phyloP scores from a whole-genome alignment of 2,888 invertebrate genomes.

The Chymomyza caudatula region DNA sequence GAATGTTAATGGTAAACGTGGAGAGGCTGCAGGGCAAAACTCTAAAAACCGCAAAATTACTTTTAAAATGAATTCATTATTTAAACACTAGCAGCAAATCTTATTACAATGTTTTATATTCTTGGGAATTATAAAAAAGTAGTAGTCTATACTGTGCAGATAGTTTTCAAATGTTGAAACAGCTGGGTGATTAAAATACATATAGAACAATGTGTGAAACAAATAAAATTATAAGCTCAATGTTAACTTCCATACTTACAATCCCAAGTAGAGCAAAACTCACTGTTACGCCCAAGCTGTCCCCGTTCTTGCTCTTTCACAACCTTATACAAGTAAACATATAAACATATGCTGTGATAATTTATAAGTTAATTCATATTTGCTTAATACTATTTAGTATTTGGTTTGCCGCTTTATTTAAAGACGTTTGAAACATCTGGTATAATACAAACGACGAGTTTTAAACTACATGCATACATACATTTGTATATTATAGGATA shows the following conservation, averaged over 20 bases:
- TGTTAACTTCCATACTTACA: not conserved
- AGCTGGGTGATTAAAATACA: not conserved
- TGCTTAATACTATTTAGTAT: not conserved
- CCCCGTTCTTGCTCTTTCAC: not conserved
- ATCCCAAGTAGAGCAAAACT: not conserved
- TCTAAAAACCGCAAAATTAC: not conserved
- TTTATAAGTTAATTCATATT: not conserved
- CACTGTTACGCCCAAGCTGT: not conserved
- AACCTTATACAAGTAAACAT: not conserved
- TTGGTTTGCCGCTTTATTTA: not conserved
- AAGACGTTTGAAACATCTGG: not conserved
- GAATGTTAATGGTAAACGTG: slow-evolving; percentile 15
- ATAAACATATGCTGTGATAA: not conserved
- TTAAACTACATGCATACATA: not conserved
- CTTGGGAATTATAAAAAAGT: not conserved
- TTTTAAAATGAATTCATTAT: not conserved
- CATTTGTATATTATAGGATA: not conserved
- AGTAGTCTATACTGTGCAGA: not conserved
- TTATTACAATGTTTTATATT: not conserved
- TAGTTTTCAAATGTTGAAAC: not conserved
- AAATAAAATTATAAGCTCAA: not conserved
- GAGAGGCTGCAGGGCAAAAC: not conserved
- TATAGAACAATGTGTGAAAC: not conserved
- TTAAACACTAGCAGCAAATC: not conserved
- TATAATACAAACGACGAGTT: not conserved